Evolutionary conservation across 2,888 invertebrate species (phyloP).

Genomic region (Eledona agricola): DNA sequence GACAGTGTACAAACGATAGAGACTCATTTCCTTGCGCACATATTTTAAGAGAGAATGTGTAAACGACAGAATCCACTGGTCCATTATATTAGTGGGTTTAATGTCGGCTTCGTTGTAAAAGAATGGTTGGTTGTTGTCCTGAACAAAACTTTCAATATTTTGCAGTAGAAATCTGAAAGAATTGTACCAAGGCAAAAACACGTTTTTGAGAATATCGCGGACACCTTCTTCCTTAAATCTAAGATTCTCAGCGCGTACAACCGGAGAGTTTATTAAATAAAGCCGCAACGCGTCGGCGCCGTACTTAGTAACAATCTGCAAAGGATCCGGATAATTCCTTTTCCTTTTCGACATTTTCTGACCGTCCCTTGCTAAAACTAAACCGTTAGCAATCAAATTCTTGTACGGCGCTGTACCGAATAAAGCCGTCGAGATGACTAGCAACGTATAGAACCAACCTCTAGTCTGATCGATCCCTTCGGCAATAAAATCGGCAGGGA

Average conservation of each 20-base stretch:
- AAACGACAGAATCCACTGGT: slow-evolving; percentile 96
- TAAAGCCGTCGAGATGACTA: slow-evolving; percentile 94
- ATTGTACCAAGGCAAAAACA: slow-evolving; percentile 97
- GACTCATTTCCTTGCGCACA: slow-evolving; percentile 92
- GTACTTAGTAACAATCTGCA: slow-evolving; percentile 88
- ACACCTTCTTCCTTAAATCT: slow-evolving; percentile 98
- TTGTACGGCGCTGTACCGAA: slow-evolving; percentile 98
- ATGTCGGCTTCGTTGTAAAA: slow-evolving; percentile 57
- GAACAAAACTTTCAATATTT: slow-evolving; percentile 84
- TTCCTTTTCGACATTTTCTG: slow-evolving; percentile 99
- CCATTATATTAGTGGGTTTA: slow-evolving; percentile 82
- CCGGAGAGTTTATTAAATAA: slow-evolving; percentile 97
- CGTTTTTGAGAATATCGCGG: slow-evolving; percentile 94
- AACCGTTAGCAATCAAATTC: slow-evolving; percentile 95
- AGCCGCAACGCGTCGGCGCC: slow-evolving; percentile 97
- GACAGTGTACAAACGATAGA: slow-evolving; percentile 94
- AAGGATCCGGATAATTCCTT: slow-evolving; percentile 98
- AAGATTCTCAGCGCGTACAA: slow-evolving; percentile 95
- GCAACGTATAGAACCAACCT: slow-evolving; percentile 98
- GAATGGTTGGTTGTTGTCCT: slow-evolving; percentile 64
- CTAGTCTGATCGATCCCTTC: slow-evolving; percentile 98
- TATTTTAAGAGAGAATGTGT: slow-evolving; percentile 92
- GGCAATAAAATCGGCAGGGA: slow-evolving; percentile 99
- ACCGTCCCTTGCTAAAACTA: slow-evolving; percentile 96
- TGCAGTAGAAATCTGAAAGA: slow-evolving; percentile 93